Percentiles rank a stretch among this genome's conserved stretches.
Evolutionary conservation across 2,888 invertebrate species (phyloP).

Genomic region (Drosophila prolongata): DNA sequence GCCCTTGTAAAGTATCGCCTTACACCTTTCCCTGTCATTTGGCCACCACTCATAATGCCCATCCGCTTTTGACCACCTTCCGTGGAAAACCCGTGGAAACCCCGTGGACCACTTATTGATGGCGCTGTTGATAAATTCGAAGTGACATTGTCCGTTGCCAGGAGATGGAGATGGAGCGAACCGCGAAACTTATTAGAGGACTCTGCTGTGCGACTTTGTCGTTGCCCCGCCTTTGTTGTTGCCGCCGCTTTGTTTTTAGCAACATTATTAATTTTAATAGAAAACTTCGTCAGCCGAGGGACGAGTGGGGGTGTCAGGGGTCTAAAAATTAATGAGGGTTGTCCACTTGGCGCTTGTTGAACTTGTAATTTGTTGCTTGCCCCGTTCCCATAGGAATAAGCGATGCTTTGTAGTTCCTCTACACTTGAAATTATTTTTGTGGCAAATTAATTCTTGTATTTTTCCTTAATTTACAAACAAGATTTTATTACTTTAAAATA

Average conservation of each 20-base stretch:
- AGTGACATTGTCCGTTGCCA: slow-evolving; percentile 52
- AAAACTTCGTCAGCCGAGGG: slow-evolving; percentile 63
- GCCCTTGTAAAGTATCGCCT: slow-evolving; percentile 19
- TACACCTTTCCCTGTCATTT: slow-evolving; percentile 37
- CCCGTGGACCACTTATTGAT: slow-evolving; percentile 66
- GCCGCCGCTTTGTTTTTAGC: slow-evolving; percentile 53
- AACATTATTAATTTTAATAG: slow-evolving; percentile 83
- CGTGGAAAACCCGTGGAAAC: slow-evolving; percentile 35
- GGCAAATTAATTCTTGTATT: no score
- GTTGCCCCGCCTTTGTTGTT: slow-evolving; percentile 51
- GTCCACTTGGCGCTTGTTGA: slow-evolving; percentile 82
- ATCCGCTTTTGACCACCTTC: slow-evolving; percentile 24
- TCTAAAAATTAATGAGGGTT: slow-evolving; percentile 77
- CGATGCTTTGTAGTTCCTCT: slow-evolving; percentile 32
- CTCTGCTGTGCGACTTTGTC: slow-evolving; percentile 62
- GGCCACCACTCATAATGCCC: no score
- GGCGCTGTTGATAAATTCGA: slow-evolving; percentile 68
- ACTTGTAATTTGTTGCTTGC: slow-evolving; percentile 77
- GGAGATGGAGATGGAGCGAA: slow-evolving; percentile 28
- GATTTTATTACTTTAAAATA: no score
- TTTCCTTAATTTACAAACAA: no score
- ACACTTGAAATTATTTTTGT: not conserved
- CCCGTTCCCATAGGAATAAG: slow-evolving; percentile 70
- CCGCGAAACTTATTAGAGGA: slow-evolving; percentile 66
- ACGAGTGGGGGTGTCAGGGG: slow-evolving; percentile 7